These are phyloP conservation scores for Lochmaea crataegi DNA, from an alignment of 2,888 invertebrate genomes.

Conservation along the genomic window DNA sequence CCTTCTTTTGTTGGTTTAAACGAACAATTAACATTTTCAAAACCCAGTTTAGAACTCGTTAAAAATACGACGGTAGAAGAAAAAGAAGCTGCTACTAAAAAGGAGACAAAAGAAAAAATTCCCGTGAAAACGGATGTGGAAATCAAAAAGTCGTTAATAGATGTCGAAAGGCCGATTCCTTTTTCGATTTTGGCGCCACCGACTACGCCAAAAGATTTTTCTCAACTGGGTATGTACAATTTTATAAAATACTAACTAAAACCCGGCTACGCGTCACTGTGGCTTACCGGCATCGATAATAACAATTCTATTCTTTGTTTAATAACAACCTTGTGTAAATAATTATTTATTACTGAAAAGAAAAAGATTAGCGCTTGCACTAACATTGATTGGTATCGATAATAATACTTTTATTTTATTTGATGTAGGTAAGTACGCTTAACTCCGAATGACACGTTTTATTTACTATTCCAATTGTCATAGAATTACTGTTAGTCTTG, in stretches of 20 bases:
- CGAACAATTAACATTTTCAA: not conserved
- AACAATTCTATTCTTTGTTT: too few species aligned
- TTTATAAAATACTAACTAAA: not conserved
- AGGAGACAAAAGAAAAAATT: not conserved
- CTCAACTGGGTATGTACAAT: conserved; percentile 27
- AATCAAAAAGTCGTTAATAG: conserved; percentile 4
- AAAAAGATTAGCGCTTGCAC: too few species aligned
- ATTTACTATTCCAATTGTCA: too few species aligned
- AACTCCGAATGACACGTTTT: too few species aligned
- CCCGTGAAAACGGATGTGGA: conserved; percentile 12
- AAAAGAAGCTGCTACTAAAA: not conserved
- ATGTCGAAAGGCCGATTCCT: conserved; percentile 17
- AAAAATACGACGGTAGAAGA: not conserved
- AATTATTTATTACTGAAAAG: too few species aligned
- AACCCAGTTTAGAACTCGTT: not conserved
- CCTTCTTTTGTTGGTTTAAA: not conserved
- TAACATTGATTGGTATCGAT: too few species aligned
- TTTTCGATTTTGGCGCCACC: conserved; percentile 29
- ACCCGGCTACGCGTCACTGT: too few species aligned
- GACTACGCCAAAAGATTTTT: conserved; percentile 28
- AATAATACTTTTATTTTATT: too few species aligned
- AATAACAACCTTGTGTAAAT: too few species aligned
- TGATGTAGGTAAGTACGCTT: too few species aligned
- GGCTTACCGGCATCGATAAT: too few species aligned
- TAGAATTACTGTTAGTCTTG: too few species aligned